These are phyloP conservation scores for Meteorus colon DNA, from an alignment of 2,888 invertebrate genomes.

Conservation along the genomic window DNA sequence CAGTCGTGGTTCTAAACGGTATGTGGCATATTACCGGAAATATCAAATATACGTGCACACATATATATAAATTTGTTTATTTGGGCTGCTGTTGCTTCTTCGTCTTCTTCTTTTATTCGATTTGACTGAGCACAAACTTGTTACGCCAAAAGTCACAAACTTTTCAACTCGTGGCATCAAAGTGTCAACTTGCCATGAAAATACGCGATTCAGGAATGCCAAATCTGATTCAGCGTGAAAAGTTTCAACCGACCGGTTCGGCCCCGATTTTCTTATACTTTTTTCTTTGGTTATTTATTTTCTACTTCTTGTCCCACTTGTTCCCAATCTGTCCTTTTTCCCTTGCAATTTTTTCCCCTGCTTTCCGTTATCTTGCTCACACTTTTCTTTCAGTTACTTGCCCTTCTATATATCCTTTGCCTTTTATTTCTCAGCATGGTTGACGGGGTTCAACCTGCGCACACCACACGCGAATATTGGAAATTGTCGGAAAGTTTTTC, in stretches of 20 bases:
- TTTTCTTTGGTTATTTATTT: neutral
- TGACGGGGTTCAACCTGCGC: constrained; percentile 41
- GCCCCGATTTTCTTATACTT: constrained; percentile 28
- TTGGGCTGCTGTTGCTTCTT: neutral
- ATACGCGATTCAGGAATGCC: constrained; percentile 42
- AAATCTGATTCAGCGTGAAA: constrained; percentile 43
- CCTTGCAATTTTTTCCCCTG: constrained; percentile 22
- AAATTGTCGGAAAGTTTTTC: constrained; percentile 52
- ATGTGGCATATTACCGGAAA: constrained; percentile 18
- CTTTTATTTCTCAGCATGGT: constrained; percentile 33
- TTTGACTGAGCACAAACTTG: constrained; percentile 33
- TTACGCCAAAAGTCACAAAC: constrained; percentile 37
- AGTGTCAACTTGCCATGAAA: constrained; percentile 45
- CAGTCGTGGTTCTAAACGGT: neutral
- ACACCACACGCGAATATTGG: constrained; percentile 49
- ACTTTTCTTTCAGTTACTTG: constrained; percentile 29
- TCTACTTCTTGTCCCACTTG: constrained; percentile 6
- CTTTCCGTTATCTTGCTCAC: constrained; percentile 9
- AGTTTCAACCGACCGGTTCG: constrained; percentile 30
- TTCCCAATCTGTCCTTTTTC: constrained; percentile 6
- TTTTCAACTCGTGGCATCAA: constrained; percentile 44
- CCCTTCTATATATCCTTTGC: constrained; percentile 22
- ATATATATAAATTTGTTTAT: constrained; percentile 27
- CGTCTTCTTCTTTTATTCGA: constrained; percentile 33
- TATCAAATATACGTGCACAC: constrained; percentile 1